Percentiles rank a stretch among this genome's conserved stretches.
phyloP scores from a whole-genome alignment of 2,888 invertebrate genomes.

The Andrena marginata region DNA sequence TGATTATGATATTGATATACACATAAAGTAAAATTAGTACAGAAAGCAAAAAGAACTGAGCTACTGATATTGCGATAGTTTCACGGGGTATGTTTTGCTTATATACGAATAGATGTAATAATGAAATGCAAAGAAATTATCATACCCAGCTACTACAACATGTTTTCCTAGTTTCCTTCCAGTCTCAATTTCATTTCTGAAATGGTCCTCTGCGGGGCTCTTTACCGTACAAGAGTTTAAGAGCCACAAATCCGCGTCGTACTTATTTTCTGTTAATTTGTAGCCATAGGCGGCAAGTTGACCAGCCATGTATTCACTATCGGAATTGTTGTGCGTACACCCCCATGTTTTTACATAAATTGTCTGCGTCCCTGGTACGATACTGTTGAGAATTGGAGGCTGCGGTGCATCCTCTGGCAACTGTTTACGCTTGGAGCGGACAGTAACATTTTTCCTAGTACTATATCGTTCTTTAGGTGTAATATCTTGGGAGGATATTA shows the following conservation, averaged over 20 bases:
- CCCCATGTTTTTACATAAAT: constrained; percentile 96
- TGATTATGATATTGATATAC: no score
- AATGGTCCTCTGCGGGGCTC: constrained; percentile 98
- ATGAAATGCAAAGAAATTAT: background rate
- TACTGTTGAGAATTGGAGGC: constrained; percentile 77
- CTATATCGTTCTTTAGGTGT: constrained; percentile 92
- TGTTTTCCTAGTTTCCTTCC: constrained; percentile 91
- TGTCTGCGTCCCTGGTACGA: constrained; percentile 89
- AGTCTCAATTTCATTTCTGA: constrained; percentile 94
- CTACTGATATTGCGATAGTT: no score
- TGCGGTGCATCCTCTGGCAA: constrained; percentile 63
- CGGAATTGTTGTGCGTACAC: constrained; percentile 98
- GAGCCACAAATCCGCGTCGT: constrained; percentile 95
- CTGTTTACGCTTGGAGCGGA: constrained; percentile 86
- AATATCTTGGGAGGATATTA: constrained; percentile 92
- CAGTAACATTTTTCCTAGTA: constrained; percentile 89
- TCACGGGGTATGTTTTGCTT: no score
- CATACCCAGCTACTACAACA: constrained; percentile 95
- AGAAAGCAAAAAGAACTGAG: no score
- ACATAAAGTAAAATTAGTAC: no score
- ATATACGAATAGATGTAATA: background rate
- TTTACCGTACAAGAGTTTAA: constrained; percentile 99
- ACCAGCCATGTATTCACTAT: constrained; percentile 99
- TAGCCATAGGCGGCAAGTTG: constrained; percentile 96
- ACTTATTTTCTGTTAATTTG: constrained; percentile 92